A percentile compares a stretch with the other conserved stretches of the same genome.
phyloP scores from a whole-genome alignment of 2,888 invertebrate genomes.

The Torymus auratus region DNA sequence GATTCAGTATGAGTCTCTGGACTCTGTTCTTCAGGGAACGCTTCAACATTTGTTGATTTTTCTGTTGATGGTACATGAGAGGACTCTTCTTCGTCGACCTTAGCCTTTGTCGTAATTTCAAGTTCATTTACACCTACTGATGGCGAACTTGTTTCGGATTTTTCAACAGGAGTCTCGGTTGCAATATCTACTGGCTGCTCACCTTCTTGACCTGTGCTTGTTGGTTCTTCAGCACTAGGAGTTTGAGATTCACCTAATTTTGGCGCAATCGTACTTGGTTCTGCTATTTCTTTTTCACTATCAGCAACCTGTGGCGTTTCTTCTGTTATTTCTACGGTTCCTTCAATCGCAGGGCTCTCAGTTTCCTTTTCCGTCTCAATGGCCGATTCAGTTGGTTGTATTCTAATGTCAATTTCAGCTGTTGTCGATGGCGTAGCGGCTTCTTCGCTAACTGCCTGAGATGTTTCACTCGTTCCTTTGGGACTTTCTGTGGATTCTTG shows the following conservation, averaged over 20 bases:
- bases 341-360: not conserved
- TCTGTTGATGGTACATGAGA: slow-evolving; percentile 28
- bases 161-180: slow-evolving; percentile 36
- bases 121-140: slow-evolving; percentile 21
- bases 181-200: not conserved
- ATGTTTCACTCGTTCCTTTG: too few relatives aligned
- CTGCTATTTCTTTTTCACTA: slow-evolving; percentile 32
- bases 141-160: not conserved
- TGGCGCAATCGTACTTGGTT: slow-evolving; percentile 32
- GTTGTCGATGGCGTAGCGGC: slow-evolving; percentile 11
- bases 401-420: slow-evolving; percentile 20
- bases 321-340: not conserved
- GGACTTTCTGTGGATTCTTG: too few relatives aligned
- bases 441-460: not conserved
- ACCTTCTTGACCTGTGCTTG: slow-evolving; percentile 11
- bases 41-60: slow-evolving; percentile 44
- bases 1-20: slow-evolving; percentile 38
- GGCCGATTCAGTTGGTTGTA: slow-evolving; percentile 12
- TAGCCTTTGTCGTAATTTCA: slow-evolving; percentile 18
- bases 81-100: slow-evolving; percentile 5
- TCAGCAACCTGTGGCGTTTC: slow-evolving; percentile 40
- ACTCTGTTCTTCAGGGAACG: slow-evolving; percentile 48
- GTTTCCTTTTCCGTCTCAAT: slow-evolving; percentile 47
- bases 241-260: too few relatives aligned
- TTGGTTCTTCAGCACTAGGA: slow-evolving; percentile 16